phyloP scores from a whole-genome alignment of 2,888 invertebrate genomes.

The Drosophila ustulata region DNA sequence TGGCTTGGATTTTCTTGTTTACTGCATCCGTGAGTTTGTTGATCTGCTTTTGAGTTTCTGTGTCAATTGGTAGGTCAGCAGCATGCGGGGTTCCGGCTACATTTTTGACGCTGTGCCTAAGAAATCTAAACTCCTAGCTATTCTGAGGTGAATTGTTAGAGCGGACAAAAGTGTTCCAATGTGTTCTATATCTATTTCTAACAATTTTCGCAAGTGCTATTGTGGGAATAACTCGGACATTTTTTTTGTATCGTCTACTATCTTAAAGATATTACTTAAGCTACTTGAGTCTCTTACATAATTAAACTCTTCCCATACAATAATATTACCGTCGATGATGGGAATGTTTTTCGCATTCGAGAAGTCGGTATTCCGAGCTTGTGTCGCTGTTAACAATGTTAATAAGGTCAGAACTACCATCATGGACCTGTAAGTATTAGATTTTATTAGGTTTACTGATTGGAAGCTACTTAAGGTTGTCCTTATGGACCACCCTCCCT shows the following conservation, averaged over 20 bases:
- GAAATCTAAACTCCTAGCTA: no score
- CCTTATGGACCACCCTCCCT: no score
- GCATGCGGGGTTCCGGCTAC: not conserved
- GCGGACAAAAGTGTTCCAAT: no score
- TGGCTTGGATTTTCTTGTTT: not conserved
- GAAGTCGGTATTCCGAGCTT: no score
- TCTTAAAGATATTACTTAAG: not conserved
- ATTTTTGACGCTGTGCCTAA: no score
- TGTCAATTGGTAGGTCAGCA: not conserved
- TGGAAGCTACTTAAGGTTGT: no score
- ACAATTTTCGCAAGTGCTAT: not conserved
- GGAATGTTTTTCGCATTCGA: not conserved
- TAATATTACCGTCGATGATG: not conserved
- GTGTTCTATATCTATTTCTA: not conserved
- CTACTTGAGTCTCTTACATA: not conserved
- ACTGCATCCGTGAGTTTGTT: slow-evolving; percentile 6
- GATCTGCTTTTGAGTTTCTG: slow-evolving; percentile 9
- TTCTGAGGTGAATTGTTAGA: no score
- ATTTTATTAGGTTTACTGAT: no score
- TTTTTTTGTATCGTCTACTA: not conserved
- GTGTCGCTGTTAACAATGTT: no score
- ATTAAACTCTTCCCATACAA: not conserved
- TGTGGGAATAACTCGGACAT: not conserved
- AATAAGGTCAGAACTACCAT: no score
- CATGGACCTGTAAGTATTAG: no score